Evolutionary conservation across 2,797 vertebrate species (phyloP).

Genomic region (Lithobates sylvaticus): DNA sequence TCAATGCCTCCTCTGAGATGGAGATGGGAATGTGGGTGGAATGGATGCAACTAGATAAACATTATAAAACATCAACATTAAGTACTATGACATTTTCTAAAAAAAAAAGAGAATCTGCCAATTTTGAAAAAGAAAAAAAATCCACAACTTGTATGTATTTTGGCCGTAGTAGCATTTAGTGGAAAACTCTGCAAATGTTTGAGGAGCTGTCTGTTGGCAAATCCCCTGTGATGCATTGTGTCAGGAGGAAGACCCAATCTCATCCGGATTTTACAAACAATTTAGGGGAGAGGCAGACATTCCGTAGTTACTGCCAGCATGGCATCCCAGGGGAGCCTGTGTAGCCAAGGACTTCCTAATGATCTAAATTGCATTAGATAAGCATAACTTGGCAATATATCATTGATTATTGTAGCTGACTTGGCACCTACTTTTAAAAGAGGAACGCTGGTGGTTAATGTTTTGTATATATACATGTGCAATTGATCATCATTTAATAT

Average conservation of each 20-base stretch:
- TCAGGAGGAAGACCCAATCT: constrained; percentile 40
- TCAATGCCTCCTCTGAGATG: not conserved
- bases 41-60: not conserved
- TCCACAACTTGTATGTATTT: constrained; percentile 12
- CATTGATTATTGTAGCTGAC: no score
- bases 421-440: no score
- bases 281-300: not conserved
- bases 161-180: not conserved
- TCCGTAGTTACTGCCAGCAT: constrained; percentile 10
- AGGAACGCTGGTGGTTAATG: no score
- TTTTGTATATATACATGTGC: no score
- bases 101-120: not conserved
- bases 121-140: constrained; percentile 8
- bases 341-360: not conserved
- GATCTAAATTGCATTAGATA: not conserved
- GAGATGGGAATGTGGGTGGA: not conserved
- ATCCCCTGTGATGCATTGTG: constrained; percentile 16
- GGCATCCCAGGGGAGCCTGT: constrained; percentile 6
- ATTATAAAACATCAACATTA: not conserved
- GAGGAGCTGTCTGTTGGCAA: constrained; percentile 38
- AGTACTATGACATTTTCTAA: not conserved
- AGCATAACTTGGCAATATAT: not conserved
- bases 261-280: constrained; percentile 8
- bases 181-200: constrained; percentile 33
- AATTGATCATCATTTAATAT: no score